Conservation (phyloP, 2,113 vertebrate genomes). For the Channa argus region DNA sequence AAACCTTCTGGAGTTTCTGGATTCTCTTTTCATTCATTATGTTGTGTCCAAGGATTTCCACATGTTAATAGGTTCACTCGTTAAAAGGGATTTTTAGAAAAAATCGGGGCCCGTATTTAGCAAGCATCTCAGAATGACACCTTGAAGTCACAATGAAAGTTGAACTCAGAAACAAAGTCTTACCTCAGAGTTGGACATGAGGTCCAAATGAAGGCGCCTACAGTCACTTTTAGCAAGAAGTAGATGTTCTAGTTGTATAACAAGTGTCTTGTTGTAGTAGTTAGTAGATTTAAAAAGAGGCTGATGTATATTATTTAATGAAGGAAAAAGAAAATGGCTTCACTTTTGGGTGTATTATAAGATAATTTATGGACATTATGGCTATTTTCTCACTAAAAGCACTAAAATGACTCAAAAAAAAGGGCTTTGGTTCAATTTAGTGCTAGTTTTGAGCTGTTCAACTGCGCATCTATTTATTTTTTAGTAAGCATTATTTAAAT, state of each 20-base stretch:
- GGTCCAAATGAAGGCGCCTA: slow-evolving; percentile 31
- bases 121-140: slow-evolving; percentile 61
- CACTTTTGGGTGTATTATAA: not conserved
- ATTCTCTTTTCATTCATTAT: slow-evolving; percentile 73
- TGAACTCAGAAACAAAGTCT: slow-evolving; percentile 43
- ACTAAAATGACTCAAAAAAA: slow-evolving; percentile 8
- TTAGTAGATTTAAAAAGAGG: slow-evolving; percentile 14
- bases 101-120: slow-evolving; percentile 63
- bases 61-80: slow-evolving; percentile 71
- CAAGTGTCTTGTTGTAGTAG: slow-evolving; percentile 2
- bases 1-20: slow-evolving; percentile 83
- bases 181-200: slow-evolving; percentile 40
- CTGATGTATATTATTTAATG: not conserved
- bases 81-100: slow-evolving; percentile 69
- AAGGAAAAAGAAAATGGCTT: not conserved
- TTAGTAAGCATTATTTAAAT: slow-evolving; percentile 34
- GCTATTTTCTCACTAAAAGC: slow-evolving; percentile 37
- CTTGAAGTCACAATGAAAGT: slow-evolving; percentile 12
- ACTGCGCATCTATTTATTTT: slow-evolving; percentile 43
- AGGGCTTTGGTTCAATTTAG: slow-evolving; percentile 23
- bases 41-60: slow-evolving; percentile 76
- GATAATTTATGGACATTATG: slow-evolving; percentile 18
- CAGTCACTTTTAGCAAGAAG: slow-evolving; percentile 1
- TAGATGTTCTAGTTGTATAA: no score
- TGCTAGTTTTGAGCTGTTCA: slow-evolving; percentile 25